These are phyloP conservation scores for Orgyia antiqua DNA, from an alignment of 2,888 invertebrate species.

Conservation along the genomic window DNA sequence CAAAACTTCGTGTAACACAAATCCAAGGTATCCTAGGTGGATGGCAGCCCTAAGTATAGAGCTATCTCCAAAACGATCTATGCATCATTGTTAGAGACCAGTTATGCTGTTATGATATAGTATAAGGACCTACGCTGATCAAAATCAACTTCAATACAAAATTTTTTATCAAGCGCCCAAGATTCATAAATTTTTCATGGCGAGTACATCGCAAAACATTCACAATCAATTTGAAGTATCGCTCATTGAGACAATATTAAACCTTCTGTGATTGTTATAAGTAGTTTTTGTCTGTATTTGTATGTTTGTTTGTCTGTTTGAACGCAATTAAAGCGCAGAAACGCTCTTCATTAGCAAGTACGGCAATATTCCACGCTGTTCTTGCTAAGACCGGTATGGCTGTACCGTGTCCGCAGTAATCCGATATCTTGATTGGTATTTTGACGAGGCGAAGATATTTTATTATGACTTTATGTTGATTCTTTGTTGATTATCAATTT, in stretches of 20 bases:
- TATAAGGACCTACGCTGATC: constrained; percentile 48
- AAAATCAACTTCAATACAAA: constrained; percentile 53
- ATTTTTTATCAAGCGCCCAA: constrained; percentile 55
- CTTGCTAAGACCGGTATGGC: constrained; percentile 36
- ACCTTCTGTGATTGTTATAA: constrained; percentile 2
- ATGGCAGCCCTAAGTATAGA: too few relatives aligned
- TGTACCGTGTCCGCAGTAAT: constrained; percentile 45
- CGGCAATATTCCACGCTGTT: constrained; percentile 76
- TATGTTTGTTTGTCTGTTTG: constrained; percentile 51
- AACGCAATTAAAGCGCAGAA: constrained; percentile 74
- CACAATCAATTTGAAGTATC: constrained; percentile 25
- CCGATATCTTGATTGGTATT: constrained; percentile 60
- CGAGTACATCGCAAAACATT: constrained; percentile 46
- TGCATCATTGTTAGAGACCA: constrained; percentile 20
- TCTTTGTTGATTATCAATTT: constrained; percentile 9
- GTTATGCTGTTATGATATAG: constrained; percentile 51
- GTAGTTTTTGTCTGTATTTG: constrained; percentile 8
- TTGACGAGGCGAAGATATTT: constrained; percentile 43
- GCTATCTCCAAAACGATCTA: constrained; percentile 24
- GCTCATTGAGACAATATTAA: constrained; percentile 5
- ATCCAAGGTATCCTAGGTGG: too few relatives aligned
- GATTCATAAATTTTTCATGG: constrained; percentile 73
- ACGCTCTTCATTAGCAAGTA: constrained; percentile 71
- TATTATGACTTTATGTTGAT: constrained; percentile 32
- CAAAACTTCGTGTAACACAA: too few relatives aligned